These are phyloP conservation scores for Noctilio leporinus DNA, from an alignment of 2,113 vertebrate genomes.

Conservation along the genomic window DNA sequence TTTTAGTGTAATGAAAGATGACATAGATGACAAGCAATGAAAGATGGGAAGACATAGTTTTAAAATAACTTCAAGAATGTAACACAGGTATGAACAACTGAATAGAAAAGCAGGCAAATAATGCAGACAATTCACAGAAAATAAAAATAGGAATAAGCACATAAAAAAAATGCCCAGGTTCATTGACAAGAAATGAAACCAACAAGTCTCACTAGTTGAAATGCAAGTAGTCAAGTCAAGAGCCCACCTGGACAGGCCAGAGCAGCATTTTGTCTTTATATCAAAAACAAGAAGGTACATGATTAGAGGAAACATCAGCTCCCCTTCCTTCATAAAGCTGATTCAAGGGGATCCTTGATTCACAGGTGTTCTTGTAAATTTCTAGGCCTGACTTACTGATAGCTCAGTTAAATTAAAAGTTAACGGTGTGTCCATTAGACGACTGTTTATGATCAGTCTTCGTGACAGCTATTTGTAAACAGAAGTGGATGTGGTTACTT, in stretches of 20 bases:
- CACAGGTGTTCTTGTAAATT: background rate
- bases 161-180: background rate
- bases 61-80: background rate
- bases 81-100: background rate
- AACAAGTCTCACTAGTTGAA: background rate
- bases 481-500: background rate
- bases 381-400: background rate
- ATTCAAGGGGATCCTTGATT: background rate
- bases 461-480: background rate
- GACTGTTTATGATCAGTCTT: background rate
- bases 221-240: background rate
- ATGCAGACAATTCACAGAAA: background rate
- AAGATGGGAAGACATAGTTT: background rate
- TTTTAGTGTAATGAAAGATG: background rate
- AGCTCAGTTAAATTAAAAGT: background rate
- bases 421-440: background rate
- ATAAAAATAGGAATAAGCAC: background rate
- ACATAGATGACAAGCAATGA: background rate
- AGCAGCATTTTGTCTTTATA: background rate
- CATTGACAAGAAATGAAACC: background rate
- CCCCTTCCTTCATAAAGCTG: background rate
- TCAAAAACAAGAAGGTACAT: background rate
- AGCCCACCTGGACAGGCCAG: background rate
- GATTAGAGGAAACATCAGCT: background rate
- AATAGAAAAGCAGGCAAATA: background rate